Base-by-base conservation (phyloP, 2,797 vertebrate genomes). In the Trachops cirrhosus region DNA sequence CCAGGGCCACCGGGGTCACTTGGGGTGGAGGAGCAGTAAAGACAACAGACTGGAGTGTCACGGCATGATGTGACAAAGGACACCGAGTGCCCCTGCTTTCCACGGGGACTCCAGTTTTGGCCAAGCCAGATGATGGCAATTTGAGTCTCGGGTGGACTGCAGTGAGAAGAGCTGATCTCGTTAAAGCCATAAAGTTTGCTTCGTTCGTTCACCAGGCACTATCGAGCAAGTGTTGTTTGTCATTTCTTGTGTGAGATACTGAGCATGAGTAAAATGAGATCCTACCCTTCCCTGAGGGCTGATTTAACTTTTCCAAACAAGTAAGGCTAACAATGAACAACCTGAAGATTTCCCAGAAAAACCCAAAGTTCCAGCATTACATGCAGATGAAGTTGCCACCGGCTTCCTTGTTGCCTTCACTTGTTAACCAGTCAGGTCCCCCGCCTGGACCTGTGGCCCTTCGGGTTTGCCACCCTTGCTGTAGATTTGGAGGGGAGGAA, bases 231-330 rank as follows among this genome's bases (percentile, higher is more conserved):
- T 26, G n/a, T 57, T 84, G 41, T 59, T 50, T 92, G 48, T 75
- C 67, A n/a, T 62, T 75, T n/a, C 22, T 44, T 41, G 37, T n/a
- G 46, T 87, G 82, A 84, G 46, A 64, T 41, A 22, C 44, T 41
- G 62, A 89, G 83, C 52, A 14, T 18, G 37, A 71, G 73, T 41
- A 74, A 83, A 74, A 46, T 6, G 46, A 48, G 80, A 24, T 64
- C 32, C 44, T 67, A 9, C 12, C 12, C 6, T 50, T 22, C 12
- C 6, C 46, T 22, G 16, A 67, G 50, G 41, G 18, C 22, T 68
- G 34, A 37, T 21, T 54, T 46, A 88, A 52, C 39, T 48, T 86
- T 95, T 80, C 57, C 67, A 80, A 89, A 67, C 34, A 78, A 70
- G 70, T 67, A 67, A 64, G n/a, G 48, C 39, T 73, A 83, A 67